phyloP scores from a whole-genome alignment of 2,113 vertebrate genomes.

The Rhombomys opimus region DNA sequence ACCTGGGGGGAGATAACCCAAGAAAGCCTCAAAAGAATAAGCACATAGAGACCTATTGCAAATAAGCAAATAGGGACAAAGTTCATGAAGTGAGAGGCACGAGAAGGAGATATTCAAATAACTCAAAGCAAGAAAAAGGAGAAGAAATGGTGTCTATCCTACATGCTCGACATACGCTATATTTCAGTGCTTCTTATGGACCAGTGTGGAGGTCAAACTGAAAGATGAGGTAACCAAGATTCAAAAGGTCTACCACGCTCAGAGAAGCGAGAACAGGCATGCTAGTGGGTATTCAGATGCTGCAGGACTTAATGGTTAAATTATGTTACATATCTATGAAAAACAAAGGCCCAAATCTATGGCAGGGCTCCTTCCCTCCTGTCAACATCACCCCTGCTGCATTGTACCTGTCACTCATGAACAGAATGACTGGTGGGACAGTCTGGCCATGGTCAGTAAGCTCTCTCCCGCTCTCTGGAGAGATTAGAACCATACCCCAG shows the following conservation, averaged over 20 bases:
- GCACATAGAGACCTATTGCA: neutral
- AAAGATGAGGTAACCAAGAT: neutral
- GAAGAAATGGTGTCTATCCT: neutral
- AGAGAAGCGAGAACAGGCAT: neutral
- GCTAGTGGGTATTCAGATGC: neutral
- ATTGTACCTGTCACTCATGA: neutral
- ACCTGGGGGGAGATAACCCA: slow-evolving; percentile 8
- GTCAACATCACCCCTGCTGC: neutral
- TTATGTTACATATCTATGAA: neutral
- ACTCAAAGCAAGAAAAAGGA: slow-evolving; percentile 45
- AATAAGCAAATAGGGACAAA: neutral
- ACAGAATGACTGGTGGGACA: neutral
- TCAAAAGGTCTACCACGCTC: neutral
- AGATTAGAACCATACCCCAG: slow-evolving; percentile 1
- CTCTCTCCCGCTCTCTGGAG: neutral
- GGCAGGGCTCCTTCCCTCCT: neutral
- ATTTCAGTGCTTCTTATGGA: slow-evolving; percentile 12
- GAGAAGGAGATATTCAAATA: neutral
- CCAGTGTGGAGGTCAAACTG: neutral
- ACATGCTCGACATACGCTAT: neutral
- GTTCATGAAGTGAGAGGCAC: neutral
- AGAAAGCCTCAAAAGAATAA: neutral
- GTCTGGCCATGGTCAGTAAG: neutral
- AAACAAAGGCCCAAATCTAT: slow-evolving; percentile 11
- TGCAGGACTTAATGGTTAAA: neutral